These are phyloP conservation scores for Dinoponera quadriceps DNA, from an alignment of 1,140 invertebrate species.

Conservation along the genomic window DNA sequence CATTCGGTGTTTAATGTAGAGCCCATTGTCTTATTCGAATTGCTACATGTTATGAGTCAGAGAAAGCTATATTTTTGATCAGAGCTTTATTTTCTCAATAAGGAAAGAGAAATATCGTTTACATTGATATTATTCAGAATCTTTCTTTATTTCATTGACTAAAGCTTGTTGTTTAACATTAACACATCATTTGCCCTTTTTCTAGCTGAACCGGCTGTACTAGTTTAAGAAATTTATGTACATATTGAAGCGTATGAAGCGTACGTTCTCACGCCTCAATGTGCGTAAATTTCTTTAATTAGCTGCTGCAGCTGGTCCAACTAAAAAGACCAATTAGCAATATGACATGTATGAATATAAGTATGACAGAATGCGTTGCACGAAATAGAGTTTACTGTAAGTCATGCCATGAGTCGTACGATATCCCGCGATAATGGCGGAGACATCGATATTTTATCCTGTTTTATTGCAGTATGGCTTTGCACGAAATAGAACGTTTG, in stretches of 20 bases:
- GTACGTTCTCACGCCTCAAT: too few relatives aligned
- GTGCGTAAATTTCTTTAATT: too few relatives aligned
- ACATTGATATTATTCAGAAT: background rate
- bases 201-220: too few relatives aligned
- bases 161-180: conserved; percentile 12
- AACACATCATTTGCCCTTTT: conserved; percentile 6
- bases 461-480: conserved; percentile 35
- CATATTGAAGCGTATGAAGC: too few relatives aligned
- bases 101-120: background rate
- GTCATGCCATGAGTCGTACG: background rate
- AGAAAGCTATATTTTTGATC: conserved; percentile 17
- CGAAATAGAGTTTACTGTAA: conserved; percentile 37
- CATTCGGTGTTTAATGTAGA: conserved; percentile 62
- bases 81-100: conserved; percentile 9
- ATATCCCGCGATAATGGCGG: background rate
- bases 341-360: conserved; percentile 26
- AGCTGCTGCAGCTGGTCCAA: too few relatives aligned
- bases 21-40: conserved; percentile 29
- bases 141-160: conserved; percentile 7
- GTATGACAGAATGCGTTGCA: conserved; percentile 39
- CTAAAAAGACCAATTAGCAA: too few relatives aligned
- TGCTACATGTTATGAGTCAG: conserved; percentile 9
- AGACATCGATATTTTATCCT: conserved; percentile 11
- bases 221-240: too few relatives aligned
- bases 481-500: conserved; percentile 45